phyloP scores from a whole-genome alignment of 2,113 vertebrate genomes.

The Mormoops blainvillei region DNA sequence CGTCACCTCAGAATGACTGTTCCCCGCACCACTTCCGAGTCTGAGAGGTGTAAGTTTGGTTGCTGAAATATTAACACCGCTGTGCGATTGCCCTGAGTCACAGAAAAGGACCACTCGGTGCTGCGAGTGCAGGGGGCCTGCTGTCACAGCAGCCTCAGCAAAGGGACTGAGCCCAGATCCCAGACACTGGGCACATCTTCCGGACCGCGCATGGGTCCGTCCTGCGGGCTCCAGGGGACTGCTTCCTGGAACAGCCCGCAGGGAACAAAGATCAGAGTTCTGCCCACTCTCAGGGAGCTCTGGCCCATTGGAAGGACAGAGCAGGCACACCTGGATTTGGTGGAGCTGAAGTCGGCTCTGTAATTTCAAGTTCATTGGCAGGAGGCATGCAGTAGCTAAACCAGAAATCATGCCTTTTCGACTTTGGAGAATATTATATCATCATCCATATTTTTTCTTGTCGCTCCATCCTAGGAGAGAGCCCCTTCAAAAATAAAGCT shows the following conservation, averaged over 20 bases:
- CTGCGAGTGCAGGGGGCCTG: neutral
- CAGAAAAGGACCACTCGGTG: accelerated
- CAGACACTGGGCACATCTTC: neutral
- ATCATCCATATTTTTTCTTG: neutral
- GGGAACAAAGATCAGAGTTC: neutral
- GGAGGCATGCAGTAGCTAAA: neutral
- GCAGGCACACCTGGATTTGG: accelerated
- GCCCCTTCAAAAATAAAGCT: neutral
- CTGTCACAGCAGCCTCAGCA: neutral
- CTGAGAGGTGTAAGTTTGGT: neutral
- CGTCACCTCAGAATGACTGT: neutral
- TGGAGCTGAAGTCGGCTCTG: neutral
- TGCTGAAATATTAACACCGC: neutral
- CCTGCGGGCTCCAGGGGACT: neutral
- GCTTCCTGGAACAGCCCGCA: neutral
- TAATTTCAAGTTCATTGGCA: neutral
- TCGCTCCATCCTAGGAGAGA: neutral
- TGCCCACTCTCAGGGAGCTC: accelerated
- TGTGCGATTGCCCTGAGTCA: accelerated
- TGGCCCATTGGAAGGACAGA: neutral
- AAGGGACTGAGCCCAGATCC: neutral
- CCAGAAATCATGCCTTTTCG: neutral
- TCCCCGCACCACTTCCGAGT: neutral
- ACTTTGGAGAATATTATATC: neutral
- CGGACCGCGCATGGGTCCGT: too few species aligned